Evolutionary conservation across 2,888 invertebrate species (phyloP).

Genomic region (Cosmorhoe ocellata): DNA sequence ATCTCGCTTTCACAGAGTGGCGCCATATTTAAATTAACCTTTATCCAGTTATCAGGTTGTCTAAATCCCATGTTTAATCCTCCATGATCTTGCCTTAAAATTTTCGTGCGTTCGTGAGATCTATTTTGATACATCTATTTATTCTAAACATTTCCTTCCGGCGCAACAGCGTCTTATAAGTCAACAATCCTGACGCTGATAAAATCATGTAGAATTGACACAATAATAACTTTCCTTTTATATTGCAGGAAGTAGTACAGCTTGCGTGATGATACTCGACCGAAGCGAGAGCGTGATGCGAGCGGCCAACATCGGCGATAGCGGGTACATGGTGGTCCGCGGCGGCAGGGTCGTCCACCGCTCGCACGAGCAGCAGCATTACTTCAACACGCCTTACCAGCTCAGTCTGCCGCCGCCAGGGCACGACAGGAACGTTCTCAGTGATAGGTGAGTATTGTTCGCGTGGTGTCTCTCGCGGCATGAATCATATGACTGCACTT

Average conservation of each 20-base stretch:
- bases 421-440: constrained; percentile 92
- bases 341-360: constrained; percentile 93
- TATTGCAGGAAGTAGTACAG: constrained; percentile 95
- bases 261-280: constrained; percentile 97
- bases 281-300: constrained; percentile 94
- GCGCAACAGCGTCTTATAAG: too few relatives aligned
- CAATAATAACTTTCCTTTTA: not conserved
- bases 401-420: constrained; percentile 96
- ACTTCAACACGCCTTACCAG: constrained; percentile 99
- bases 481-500: too few relatives aligned
- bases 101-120: too few relatives aligned
- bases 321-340: constrained; percentile 96
- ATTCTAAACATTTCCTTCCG: too few relatives aligned
- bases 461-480: too few relatives aligned
- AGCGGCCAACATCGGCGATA: constrained; percentile 99
- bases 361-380: constrained; percentile 98
- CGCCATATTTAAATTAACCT: not conserved
- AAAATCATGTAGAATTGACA: not conserved
- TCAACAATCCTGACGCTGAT: too few relatives aligned
- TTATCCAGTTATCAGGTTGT: too few relatives aligned
- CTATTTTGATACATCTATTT: too few relatives aligned
- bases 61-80: too few relatives aligned
- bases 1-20: constrained; percentile 9
- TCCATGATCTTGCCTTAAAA: too few relatives aligned
- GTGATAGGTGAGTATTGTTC: constrained; percentile 86